Percentiles rank a stretch among this genome's conserved stretches.
Conservation (phyloP, 2,113 vertebrate genomes). For the Halcyon senegalensis region DNA sequence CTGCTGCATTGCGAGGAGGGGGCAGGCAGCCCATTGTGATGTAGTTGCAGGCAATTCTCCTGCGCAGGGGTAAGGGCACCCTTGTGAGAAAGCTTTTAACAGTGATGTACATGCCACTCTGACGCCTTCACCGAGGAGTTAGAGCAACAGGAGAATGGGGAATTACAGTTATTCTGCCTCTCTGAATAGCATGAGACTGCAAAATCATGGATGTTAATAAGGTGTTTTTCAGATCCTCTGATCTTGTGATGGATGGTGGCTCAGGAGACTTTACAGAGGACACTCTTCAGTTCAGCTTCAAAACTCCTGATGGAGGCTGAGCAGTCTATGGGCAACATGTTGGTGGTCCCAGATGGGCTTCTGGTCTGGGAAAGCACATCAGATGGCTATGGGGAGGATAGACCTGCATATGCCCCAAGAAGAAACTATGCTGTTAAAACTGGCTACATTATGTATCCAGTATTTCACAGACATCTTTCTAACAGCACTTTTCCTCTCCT, state of each 20-base stretch:
- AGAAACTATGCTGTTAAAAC: background rate
- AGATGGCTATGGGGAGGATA: background rate
- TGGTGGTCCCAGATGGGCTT: background rate
- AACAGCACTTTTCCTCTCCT: background rate
- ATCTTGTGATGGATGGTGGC: background rate
- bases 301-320: background rate
- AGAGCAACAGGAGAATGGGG: background rate
- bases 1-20: background rate
- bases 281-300: background rate
- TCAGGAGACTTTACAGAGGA: background rate
- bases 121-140: background rate
- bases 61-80: background rate
- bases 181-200: background rate
- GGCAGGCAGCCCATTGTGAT: background rate
- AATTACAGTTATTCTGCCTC: background rate
- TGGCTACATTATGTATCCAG: background rate
- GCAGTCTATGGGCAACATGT: background rate
- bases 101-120: background rate
- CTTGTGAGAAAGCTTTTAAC: conserved; percentile 11
- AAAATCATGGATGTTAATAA: background rate
- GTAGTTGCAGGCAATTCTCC: background rate
- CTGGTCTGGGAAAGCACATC: background rate
- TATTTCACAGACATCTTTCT: background rate
- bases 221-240: background rate
- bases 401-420: background rate